Percentiles rank a stretch among this genome's conserved stretches.
phyloP scores from a whole-genome alignment of 2,113 vertebrate genomes.

The Corydoras maculifer region DNA sequence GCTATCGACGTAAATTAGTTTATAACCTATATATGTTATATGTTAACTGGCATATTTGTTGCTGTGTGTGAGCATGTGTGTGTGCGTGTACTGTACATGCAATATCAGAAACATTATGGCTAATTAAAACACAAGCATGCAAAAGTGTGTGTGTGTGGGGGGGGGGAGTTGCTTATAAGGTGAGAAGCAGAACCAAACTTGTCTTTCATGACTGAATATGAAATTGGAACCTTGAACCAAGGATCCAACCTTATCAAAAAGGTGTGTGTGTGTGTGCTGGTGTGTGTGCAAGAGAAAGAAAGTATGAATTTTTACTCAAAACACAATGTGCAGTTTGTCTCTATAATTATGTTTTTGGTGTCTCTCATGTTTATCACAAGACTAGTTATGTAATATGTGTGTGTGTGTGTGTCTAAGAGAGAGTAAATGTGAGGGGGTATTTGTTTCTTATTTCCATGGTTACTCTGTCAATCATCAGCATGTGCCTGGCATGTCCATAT shows the following conservation, averaged over 20 bases:
- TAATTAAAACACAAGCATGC: too few species aligned
- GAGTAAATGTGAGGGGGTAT: constrained; percentile 18
- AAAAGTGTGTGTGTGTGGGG: constrained; percentile 3
- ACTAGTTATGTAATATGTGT: constrained; percentile 29
- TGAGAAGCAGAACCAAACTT: constrained; percentile 21
- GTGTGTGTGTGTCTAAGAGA: constrained; percentile 13
- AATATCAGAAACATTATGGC: not conserved
- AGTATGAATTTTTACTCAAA: not conserved
- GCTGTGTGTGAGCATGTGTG: not conserved
- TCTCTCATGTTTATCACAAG: constrained; percentile 39
- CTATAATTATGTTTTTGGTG: not conserved
- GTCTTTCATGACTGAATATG: constrained; percentile 16
- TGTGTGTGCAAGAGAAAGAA: not conserved
- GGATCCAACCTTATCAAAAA: constrained; percentile 25
- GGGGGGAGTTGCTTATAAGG: not conserved
- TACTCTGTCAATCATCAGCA: constrained; percentile 39
- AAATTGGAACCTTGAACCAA: constrained; percentile 20
- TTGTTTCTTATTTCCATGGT: constrained; percentile 32
- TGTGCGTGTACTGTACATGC: not conserved
- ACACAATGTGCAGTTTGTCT: constrained; percentile 26
- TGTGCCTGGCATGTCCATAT: constrained; percentile 27
- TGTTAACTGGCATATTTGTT: not conserved
- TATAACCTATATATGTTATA: too few species aligned
- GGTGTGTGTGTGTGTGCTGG: constrained; percentile 5
- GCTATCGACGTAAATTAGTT: too few species aligned